Evolutionary conservation across 2,888 invertebrate genomes (phyloP), one percentile per base, ranked within the genome.

Genomic region (Cosmia pyralina): DNA sequence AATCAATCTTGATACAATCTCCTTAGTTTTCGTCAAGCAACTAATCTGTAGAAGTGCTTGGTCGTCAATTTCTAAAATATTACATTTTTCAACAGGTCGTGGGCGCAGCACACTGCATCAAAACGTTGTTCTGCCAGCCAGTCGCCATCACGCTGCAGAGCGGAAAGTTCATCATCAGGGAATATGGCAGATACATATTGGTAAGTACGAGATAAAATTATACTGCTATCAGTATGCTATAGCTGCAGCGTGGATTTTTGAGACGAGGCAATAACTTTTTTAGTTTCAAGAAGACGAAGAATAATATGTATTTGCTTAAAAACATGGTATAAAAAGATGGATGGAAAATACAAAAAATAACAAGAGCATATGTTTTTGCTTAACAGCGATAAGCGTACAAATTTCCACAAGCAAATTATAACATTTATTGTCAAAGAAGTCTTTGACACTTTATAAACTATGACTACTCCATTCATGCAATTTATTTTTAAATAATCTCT

Each of bases 81-180:
- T 17, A n/a, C 11, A 28, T 64, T 52, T 34, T 60, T 11, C n/a
- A 10, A 4, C 52, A 99, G 95, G 96, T 99, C 64, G 98, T 99
- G 96, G 99, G 99, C 1, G 97, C 98, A 4, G 97, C 98, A 52
- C 98, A 98, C 88, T 99, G 99, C 92, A 96, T 98, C 72, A 97
- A 97, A 84, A 97, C 97, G 1, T 96, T 98, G 63, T 98, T 98
- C 93, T 97, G 98, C 0, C 97, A 97, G 78, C 99, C 99, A 0
- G 97, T 97, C 66, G 97, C 98, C 71, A 97, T 99, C 87, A 97
- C 98, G 0, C 94, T 99, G 65, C 98, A 98, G 91, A 98, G 98
- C 92, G 98, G 98, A 67, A 99, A 99, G 94, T 99, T 99, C 95
- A 98, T 98, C 76, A 96, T 99, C 63, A 97, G 98, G 86, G 98